Percentiles rank a stretch among this genome's conserved stretches.
Evolutionary conservation across 2,888 invertebrate species (phyloP).

Genomic region (Trypoxylon attenuatum): DNA sequence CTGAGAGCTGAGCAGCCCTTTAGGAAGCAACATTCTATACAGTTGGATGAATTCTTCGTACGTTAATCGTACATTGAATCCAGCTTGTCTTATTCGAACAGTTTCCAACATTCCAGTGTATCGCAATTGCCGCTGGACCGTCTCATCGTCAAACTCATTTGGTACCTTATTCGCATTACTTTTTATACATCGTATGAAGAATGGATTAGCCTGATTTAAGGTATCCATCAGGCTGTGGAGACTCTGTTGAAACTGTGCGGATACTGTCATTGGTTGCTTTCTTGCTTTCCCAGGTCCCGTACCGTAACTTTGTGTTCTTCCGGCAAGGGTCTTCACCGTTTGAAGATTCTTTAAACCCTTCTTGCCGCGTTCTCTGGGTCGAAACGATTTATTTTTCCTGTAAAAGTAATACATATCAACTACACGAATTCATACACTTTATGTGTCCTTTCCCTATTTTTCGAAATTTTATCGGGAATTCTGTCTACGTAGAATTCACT

Average conservation of each 20-base stretch:
- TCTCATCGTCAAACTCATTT: constrained; percentile 94
- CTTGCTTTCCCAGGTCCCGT: constrained; percentile 79
- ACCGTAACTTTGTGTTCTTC: constrained; percentile 79
- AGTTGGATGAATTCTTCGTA: constrained; percentile 96
- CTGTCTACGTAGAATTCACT: too few species aligned
- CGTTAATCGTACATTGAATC: constrained; percentile 94
- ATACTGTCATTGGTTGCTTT: constrained; percentile 93
- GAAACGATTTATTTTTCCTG: constrained; percentile 95
- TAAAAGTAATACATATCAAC: constrained; percentile 51
- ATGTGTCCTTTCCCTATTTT: constrained; percentile 48
- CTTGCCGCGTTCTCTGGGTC: constrained; percentile 89
- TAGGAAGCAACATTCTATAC: constrained; percentile 92
- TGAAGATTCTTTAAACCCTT: constrained; percentile 93
- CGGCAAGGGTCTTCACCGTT: constrained; percentile 93
- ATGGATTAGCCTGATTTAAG: constrained; percentile 90
- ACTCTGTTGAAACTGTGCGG: constrained; percentile 96
- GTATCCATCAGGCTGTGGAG: constrained; percentile 95
- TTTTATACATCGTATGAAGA: constrained; percentile 94
- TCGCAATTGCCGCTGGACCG: constrained; percentile 91
- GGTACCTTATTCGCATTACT: constrained; percentile 95
- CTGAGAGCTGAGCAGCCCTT: constrained; percentile 90
- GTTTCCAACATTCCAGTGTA: constrained; percentile 99
- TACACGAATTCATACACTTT: background rate
- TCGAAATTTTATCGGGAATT: constrained; percentile 5
- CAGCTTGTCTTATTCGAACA: constrained; percentile 94